Conservation (phyloP, 64 coral and sea anemone species). For the Exaiptasia diaphana region DNA sequence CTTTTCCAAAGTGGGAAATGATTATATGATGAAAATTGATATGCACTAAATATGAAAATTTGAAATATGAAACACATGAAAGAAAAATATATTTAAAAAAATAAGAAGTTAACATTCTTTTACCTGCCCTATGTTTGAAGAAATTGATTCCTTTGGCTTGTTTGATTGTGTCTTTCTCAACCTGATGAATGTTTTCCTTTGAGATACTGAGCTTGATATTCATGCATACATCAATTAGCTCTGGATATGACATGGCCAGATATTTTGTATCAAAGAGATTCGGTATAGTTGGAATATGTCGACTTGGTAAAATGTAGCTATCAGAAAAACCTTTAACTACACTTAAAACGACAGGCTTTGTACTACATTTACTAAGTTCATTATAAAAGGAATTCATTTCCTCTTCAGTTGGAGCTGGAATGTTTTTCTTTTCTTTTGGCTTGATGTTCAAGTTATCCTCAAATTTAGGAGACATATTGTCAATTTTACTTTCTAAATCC, state of each 20-base stretch:
- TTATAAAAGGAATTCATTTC: conserved; percentile 37
- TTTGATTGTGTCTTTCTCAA: conserved; percentile 34
- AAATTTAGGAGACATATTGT: background rate
- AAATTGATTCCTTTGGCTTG: conserved; percentile 19
- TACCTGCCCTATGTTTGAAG: conserved; percentile 21
- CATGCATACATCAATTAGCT: conserved; percentile 31
- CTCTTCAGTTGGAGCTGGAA: background rate
- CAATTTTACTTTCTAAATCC: conserved; percentile 7
- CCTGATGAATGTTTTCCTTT: conserved; percentile 44
- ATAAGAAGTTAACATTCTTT: too few relatives aligned
- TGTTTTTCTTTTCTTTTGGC: background rate
- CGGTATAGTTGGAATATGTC: conserved; percentile 16
- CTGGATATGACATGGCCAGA: conserved; percentile 7
- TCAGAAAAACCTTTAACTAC: background rate
- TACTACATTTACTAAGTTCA: background rate
- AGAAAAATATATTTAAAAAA: too few relatives aligned
- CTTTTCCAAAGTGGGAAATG: too few relatives aligned
- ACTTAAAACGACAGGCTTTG: conserved; percentile 33
- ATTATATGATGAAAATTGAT: too few relatives aligned
- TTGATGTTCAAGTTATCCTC: background rate
- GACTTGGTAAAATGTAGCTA: conserved; percentile 37
- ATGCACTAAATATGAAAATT: too few relatives aligned
- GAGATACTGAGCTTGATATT: conserved; percentile 19
- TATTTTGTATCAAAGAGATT: conserved; percentile 27
- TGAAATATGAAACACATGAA: too few relatives aligned